Conservation (phyloP, 2,888 invertebrate species). For the Actias luna region DNA sequence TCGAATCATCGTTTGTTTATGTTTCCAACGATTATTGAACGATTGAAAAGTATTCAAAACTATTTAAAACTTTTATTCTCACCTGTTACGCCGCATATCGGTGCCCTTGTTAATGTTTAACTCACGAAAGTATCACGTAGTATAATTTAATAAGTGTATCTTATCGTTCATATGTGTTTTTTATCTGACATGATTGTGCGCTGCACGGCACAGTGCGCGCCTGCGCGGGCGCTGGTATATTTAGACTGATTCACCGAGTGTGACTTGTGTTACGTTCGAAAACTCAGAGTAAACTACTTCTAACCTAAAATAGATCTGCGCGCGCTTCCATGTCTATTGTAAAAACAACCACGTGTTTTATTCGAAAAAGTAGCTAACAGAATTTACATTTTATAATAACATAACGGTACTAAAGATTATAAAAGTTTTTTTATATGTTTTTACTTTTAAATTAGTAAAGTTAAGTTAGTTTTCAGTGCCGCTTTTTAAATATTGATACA, state of each 20-base stretch:
- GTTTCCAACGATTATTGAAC: conserved; percentile 43
- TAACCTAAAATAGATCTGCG: conserved; percentile 50
- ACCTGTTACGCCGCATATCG: conserved; percentile 73
- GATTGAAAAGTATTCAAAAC: conserved; percentile 46
- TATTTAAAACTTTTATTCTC: conserved; percentile 53
- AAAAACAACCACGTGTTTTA: conserved; percentile 26
- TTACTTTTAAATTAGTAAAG: not conserved
- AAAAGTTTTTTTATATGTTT: not conserved
- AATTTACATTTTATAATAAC: conserved; percentile 9
- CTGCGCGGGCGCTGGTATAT: conserved; percentile 74
- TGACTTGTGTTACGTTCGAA: conserved; percentile 61
- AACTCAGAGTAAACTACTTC: conserved; percentile 40
- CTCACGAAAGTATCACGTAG: conserved; percentile 47
- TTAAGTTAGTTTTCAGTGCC: not conserved
- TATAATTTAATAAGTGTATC: conserved; percentile 59
- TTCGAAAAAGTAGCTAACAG: not conserved
- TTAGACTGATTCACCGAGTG: conserved; percentile 74
- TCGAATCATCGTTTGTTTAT: conserved; percentile 44
- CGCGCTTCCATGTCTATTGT: conserved; percentile 28
- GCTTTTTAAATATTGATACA: not conserved
- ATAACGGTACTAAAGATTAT: not conserved
- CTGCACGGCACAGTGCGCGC: conserved; percentile 58
- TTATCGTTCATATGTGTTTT: conserved; percentile 67
- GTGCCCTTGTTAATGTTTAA: conserved; percentile 46
- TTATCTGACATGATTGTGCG: conserved; percentile 60